Evolutionary conservation across 92 coral and sea anemone genomes (phyloP), one percentile per base, ranked within the genome.

Genomic region (Heliopora coerulea): DNA sequence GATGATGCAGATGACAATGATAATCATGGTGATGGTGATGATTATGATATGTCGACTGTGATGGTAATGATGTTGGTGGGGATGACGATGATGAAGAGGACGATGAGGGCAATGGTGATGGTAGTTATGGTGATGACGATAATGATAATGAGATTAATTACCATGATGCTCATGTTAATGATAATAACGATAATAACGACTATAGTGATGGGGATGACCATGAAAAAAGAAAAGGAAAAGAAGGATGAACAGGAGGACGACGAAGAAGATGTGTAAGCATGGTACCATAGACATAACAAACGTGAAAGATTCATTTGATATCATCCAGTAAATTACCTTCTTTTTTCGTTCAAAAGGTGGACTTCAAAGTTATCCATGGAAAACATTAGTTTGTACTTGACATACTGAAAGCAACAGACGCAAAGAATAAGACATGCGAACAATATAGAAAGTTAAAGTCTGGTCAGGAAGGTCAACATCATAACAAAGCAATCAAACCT

Each of bases 401-500:
- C 77, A 54, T 70, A 70, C 77, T 70, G 21, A 34, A 50, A 68
- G 14, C 14, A 9, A 37, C 42, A 37, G 42, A 37, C 42, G 37
- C 19, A 31, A 1, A 33, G 2, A 6, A 23, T 27, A 11, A 54
- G n/a, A 54, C 29, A 54, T 0, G 9, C 26, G 9, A 2, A 21
- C 0, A 26, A 58, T 26, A 7, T 32, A 14, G 21, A 58, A 32
- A 27, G 31, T 33, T 58, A 14, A 27, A 58, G 63, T 32, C 30
- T 58, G 63, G 63, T 2, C 10, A 11, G 11, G 1, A 56, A 1
- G 18, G 26, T 1, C 1, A 23, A 56, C 44, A 37, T 35, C 50
- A 2, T 6, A 46, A n/a, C 52, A 46, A 25, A 7, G 24, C 11
- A 52, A 32, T 42, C 77, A 19, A 52, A 93, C 98, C 95, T 93